Conservation (phyloP, 35 echinoderm and acorn worm species). For the Patiria miniata region DNA sequence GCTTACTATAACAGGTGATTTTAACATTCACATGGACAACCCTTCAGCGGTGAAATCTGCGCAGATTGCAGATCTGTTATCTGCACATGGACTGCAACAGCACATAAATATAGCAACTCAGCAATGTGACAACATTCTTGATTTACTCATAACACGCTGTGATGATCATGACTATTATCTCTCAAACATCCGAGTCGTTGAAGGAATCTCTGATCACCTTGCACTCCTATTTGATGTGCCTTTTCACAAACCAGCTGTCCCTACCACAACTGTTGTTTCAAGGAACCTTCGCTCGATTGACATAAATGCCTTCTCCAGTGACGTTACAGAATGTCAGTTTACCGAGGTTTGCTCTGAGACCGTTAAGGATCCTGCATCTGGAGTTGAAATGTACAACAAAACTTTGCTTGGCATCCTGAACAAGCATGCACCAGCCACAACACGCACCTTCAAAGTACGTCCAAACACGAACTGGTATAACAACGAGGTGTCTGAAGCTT, state of each 20-base stretch:
- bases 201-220: background rate
- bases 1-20: no score
- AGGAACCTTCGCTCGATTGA: background rate
- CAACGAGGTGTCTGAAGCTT: constrained; percentile 18
- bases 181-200: background rate
- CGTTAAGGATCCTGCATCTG: background rate
- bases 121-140: background rate
- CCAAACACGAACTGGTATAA: constrained; percentile 25
- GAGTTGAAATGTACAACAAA: background rate
- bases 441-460: constrained; percentile 20
- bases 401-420: constrained; percentile 11
- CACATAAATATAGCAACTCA: background rate
- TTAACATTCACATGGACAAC: background rate
- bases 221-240: background rate
- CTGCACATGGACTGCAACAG: constrained; percentile 2
- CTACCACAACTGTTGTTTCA: background rate
- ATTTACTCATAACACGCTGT: constrained; percentile 20
- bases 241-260: background rate
- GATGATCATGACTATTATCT: no score
- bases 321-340: background rate
- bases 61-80: background rate
- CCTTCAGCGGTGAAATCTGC: background rate
- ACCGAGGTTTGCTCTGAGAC: background rate
- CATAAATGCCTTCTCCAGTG: background rate
- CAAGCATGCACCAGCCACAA: constrained; percentile 16